Percentiles rank a stretch among this genome's conserved stretches.
Conservation (phyloP, 2,113 vertebrate species). For the Vireo altiloquus region DNA sequence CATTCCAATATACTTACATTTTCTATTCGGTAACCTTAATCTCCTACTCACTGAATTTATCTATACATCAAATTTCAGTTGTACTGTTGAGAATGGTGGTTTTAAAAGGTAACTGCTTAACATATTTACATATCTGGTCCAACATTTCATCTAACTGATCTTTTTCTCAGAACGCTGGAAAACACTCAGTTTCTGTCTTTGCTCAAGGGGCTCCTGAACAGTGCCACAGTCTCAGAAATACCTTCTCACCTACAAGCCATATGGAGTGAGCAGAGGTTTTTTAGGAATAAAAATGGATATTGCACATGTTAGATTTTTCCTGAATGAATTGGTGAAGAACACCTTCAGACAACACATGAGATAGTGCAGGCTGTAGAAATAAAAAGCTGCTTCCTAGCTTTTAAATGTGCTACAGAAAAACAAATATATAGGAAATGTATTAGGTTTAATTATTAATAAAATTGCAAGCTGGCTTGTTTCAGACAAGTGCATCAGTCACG, state of each 20-base stretch:
- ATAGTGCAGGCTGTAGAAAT: background rate
- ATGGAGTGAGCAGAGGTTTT: background rate
- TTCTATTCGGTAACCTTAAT: background rate
- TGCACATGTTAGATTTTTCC: background rate
- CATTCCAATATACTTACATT: background rate
- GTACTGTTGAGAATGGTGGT: background rate
- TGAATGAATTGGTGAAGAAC: background rate
- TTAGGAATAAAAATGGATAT: background rate
- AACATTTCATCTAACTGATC: background rate
- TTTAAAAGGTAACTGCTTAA: background rate
- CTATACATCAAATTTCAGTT: background rate
- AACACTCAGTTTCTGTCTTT: background rate
- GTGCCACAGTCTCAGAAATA: background rate
- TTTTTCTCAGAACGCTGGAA: background rate
- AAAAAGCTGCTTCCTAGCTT: background rate
- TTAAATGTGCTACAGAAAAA: background rate
- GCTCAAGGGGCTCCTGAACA: background rate
- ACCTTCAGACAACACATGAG: background rate
- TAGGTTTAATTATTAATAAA: background rate
- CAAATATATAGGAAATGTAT: background rate
- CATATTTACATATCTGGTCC: background rate
- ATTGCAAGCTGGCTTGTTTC: conserved; percentile 12
- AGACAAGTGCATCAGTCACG: background rate
- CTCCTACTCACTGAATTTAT: background rate
- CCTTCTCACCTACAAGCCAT: background rate